Percentiles rank a stretch among this genome's conserved stretches.
Evolutionary conservation across 2,797 vertebrate species (phyloP).

Genomic region (Galagoides demidoff): DNA sequence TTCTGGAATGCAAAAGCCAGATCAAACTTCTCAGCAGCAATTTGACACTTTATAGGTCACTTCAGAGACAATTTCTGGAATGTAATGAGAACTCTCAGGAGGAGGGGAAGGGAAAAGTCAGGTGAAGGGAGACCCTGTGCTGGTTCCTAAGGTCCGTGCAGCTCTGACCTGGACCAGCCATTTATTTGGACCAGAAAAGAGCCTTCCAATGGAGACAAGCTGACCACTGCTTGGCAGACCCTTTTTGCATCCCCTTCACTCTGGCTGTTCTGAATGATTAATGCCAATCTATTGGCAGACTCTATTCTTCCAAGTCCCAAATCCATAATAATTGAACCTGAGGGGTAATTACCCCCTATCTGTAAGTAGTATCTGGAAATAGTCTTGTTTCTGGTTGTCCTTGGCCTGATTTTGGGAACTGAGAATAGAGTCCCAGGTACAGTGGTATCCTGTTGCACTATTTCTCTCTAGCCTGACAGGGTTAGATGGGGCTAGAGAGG

Average conservation of each 20-base stretch:
- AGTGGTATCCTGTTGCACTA: background rate
- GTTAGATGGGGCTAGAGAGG: background rate
- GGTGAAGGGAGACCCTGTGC: background rate
- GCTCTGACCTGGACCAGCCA: background rate
- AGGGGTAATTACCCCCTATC: background rate
- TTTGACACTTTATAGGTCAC: background rate
- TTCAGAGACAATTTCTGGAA: constrained; percentile 37
- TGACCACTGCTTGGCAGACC: background rate
- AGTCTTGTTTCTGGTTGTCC: background rate
- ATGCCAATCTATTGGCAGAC: background rate
- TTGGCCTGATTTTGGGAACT: background rate
- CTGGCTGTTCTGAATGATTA: background rate
- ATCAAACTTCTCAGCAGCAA: constrained; percentile 24
- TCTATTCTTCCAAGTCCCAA: background rate
- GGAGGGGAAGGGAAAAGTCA: constrained; percentile 7
- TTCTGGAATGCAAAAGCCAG: constrained; percentile 86
- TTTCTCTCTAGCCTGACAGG: background rate
- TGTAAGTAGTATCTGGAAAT: background rate
- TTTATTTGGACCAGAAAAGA: background rate
- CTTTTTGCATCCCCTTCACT: background rate
- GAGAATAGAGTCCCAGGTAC: background rate
- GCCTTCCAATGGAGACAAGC: background rate
- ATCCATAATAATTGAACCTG: constrained; percentile 22
- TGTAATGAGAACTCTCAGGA: constrained; percentile 6
- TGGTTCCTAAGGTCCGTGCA: background rate